Base-by-base conservation (phyloP, 2,113 vertebrate genomes). In the Acrocephalus arundinaceus region DNA sequence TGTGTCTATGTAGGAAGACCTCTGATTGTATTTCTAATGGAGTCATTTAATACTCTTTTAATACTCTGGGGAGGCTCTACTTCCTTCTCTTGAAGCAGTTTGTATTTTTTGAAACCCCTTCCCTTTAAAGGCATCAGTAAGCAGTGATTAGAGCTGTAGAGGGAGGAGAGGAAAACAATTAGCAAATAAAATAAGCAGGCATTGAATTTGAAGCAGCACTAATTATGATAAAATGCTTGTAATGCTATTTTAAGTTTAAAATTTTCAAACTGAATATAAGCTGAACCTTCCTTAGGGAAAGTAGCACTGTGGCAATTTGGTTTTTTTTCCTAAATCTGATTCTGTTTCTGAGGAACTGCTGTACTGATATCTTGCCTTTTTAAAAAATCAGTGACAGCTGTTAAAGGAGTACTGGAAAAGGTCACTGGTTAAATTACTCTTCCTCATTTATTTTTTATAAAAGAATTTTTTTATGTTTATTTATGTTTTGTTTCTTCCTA, bases 71-170 rank as follows among this genome's bases (percentile, higher is more conserved):
- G 92, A 76, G 84, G 54, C 3, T 90, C 82, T 51, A 80, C 72
- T 55, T 78, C 90, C 82, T 25, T 71, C 76, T 96, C 95, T 63
- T 95, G 80, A 79, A 98, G 81, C 51, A 98, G 82, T 28, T 97
- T 74, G 0, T 84, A 98, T 94, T 89, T 95, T 97, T 90, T 97
- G 88, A 97, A 98, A 98, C 9, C 97, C 97, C 61, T 97, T 97
- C 46, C 94, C 97, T 78, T 96, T 95, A 66, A 96, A 95, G 30
- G 94, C 95, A 52, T 96, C 96, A 19, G 5, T 67, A 21, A 98
- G 96, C 20, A 98, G 94, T 0, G 51, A 97, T 8, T 98, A 96
- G 0, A 98, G 95, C 98, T 98, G 76, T 7, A 24, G 30, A 89
- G 80, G 37, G 54, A 79, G 14, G 28, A 9, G 13, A 62, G 87